A percentile compares a stretch with the other conserved stretches of the same genome.
phyloP scores from a whole-genome alignment of 2,797 vertebrate species.

The Diplodus puntazzo region DNA sequence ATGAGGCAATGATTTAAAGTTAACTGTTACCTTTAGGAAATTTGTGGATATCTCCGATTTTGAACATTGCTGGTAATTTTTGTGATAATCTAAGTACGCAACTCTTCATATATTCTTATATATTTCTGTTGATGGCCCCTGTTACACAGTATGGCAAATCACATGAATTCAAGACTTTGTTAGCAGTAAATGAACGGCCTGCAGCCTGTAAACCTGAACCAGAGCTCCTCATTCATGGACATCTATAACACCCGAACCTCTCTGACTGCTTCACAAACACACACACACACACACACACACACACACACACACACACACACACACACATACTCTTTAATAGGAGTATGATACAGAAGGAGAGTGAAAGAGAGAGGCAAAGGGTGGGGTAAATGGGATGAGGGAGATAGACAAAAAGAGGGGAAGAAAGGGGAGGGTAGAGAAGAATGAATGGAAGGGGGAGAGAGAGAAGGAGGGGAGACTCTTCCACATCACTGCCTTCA shows the following conservation, averaged over 20 bases:
- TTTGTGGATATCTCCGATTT: too few species aligned
- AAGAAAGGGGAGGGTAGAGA: constrained; percentile 34
- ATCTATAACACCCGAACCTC: constrained; percentile 37
- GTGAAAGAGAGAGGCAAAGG: constrained; percentile 38
- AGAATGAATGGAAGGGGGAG: constrained; percentile 55
- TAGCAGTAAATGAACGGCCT: neutral
- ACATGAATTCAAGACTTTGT: neutral
- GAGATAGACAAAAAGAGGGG: constrained; percentile 53
- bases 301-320: neutral
- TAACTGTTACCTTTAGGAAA: too few species aligned
- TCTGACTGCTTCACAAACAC: neutral
- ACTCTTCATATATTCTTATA: too few species aligned
- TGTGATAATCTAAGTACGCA: too few species aligned
- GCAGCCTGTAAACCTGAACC: constrained; percentile 1
- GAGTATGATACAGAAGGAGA: constrained; percentile 51
- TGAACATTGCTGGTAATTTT: too few species aligned
- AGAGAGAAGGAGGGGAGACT: constrained; percentile 74
- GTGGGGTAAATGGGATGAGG: constrained; percentile 52
- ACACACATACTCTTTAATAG: constrained; percentile 45
- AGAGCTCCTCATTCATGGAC: constrained; percentile 36
- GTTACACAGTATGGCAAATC: neutral
- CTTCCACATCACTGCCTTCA: constrained; percentile 89
- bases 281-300: neutral
- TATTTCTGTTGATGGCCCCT: neutral
- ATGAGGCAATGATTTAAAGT: too few species aligned